A percentile compares a stretch with the other conserved stretches of the same genome.
Conservation (phyloP, 2,797 vertebrate genomes). For the Halcyon smyrnensis region DNA sequence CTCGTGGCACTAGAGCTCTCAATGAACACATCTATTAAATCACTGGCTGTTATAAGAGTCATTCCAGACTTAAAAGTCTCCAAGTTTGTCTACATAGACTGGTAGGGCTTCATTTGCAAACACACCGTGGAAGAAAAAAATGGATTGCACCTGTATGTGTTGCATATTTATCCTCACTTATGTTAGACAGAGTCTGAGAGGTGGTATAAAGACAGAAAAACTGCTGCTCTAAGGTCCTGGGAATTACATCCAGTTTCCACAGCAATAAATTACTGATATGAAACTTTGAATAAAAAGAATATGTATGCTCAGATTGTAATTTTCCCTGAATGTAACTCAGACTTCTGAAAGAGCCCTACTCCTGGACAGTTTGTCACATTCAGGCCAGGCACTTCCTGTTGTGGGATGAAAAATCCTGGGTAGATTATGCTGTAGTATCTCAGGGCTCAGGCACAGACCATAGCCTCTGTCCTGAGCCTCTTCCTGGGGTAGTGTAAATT, state of each 20-base stretch:
- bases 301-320: neutral
- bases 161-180: neutral
- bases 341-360: neutral
- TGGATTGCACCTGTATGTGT: rapidly evolving
- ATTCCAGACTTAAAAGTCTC: neutral
- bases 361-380: neutral
- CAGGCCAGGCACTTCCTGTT: neutral
- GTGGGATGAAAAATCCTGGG: neutral
- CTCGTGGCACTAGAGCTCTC: neutral
- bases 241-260: neutral
- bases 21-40: neutral
- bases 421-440: neutral
- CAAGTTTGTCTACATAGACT: neutral
- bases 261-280: neutral
- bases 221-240: neutral
- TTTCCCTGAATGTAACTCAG: neutral
- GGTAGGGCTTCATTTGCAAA: neutral
- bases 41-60: neutral
- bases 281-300: neutral
- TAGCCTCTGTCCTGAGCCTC: neutral
- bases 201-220: neutral
- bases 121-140: rapidly evolving
- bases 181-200: neutral
- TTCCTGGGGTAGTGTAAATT: neutral
- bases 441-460: neutral